Conservation (phyloP, 2,113 vertebrate genomes). For the Paralichthys olivaceus region DNA sequence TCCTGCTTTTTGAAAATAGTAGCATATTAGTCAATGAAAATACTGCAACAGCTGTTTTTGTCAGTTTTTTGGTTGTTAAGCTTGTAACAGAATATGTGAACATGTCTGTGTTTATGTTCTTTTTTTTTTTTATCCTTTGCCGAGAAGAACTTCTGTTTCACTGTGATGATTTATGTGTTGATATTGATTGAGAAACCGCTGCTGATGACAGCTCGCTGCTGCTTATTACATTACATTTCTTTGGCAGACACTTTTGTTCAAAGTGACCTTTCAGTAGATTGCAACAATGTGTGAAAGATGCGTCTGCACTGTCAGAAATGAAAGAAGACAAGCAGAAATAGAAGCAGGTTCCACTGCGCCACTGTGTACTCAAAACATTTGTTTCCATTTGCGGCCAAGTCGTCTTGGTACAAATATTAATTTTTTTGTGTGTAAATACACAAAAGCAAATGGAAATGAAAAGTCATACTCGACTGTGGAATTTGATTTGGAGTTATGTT, state of each 20-base stretch:
- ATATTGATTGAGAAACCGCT: conserved; percentile 2
- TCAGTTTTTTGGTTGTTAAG: no score
- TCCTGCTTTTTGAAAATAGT: background rate
- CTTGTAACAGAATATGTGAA: no score
- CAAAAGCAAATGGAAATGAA: background rate
- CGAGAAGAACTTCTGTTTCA: background rate
- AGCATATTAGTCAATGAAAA: background rate
- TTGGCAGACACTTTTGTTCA: background rate
- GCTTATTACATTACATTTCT: background rate
- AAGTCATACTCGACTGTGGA: background rate
- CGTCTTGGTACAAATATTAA: background rate
- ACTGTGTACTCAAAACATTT: conserved; percentile 13
- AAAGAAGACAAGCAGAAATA: background rate
- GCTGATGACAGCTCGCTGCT: background rate
- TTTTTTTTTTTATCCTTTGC: no score
- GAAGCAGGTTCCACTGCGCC: background rate
- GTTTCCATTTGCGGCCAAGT: conserved; percentile 8
- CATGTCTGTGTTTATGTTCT: no score
- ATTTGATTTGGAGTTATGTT: conserved; percentile 2
- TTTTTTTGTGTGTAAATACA: background rate
- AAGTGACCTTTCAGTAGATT: background rate
- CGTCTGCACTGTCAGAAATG: background rate
- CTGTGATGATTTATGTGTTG: background rate
- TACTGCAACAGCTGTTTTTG: background rate
- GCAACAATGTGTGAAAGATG: background rate